These are phyloP conservation scores for Ischnus inquisitorius DNA, from an alignment of 2,888 invertebrate genomes.

Conservation along the genomic window DNA sequence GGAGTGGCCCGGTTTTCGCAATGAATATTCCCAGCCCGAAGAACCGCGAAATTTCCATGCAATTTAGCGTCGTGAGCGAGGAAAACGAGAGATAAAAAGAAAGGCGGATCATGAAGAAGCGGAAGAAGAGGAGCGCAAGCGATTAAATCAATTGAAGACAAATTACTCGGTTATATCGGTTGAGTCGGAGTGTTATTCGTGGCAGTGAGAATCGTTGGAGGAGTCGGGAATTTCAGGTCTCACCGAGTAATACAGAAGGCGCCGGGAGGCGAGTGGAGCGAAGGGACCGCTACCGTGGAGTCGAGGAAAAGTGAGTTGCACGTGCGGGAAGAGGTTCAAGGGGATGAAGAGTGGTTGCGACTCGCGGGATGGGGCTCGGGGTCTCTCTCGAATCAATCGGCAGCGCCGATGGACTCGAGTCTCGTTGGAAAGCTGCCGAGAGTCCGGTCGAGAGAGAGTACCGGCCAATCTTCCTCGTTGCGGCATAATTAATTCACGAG, in stretches of 20 bases:
- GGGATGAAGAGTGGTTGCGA: slow-evolving; percentile 63
- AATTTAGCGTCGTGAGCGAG: slow-evolving; percentile 59
- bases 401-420: slow-evolving; percentile 35
- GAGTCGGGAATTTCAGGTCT: slow-evolving; percentile 58
- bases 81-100: no score
- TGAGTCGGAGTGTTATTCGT: slow-evolving; percentile 57
- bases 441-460: slow-evolving; percentile 49
- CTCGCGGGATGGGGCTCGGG: slow-evolving; percentile 51
- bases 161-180: slow-evolving; percentile 60
- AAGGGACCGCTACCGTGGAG: no score
- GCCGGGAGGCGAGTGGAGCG: background rate
- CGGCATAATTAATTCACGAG: slow-evolving; percentile 71
- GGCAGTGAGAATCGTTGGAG: slow-evolving; percentile 44
- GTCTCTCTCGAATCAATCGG: slow-evolving; percentile 69
- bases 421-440: slow-evolving; percentile 49
- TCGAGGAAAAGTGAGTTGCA: slow-evolving; percentile 17
- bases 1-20: slow-evolving; percentile 56
- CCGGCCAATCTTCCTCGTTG: slow-evolving; percentile 68
- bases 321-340: slow-evolving; percentile 44
- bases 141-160: slow-evolving; percentile 70
- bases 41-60: slow-evolving; percentile 61
- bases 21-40: slow-evolving; percentile 63
- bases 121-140: slow-evolving; percentile 53
- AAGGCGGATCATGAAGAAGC: no score
- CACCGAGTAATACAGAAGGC: slow-evolving; percentile 39